These are phyloP conservation scores for Agonopterix heracliana DNA, from an alignment of 2,888 invertebrate species.

Conservation along the genomic window DNA sequence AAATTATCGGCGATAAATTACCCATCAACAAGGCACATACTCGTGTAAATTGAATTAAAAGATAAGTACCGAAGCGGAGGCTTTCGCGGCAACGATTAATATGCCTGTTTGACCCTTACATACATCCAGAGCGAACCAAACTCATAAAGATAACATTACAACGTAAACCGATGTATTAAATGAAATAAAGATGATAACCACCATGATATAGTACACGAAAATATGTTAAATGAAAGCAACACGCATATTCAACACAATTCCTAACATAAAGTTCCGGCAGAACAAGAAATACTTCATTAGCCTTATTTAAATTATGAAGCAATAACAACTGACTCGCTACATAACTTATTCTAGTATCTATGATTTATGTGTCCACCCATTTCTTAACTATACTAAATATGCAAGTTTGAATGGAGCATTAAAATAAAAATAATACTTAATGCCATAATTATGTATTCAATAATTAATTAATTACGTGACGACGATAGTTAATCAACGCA, in stretches of 20 bases:
- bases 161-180: constrained; percentile 24
- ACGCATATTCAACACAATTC: not conserved
- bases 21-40: constrained; percentile 45
- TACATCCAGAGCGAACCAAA: constrained; percentile 29
- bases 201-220: not conserved
- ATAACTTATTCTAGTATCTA: constrained; percentile 42
- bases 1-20: constrained; percentile 56
- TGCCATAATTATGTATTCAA: constrained; percentile 53
- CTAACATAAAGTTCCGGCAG: constrained; percentile 13
- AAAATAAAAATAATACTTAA: constrained; percentile 55
- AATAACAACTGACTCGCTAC: constrained; percentile 46
- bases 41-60: constrained; percentile 67
- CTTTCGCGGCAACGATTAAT: constrained; percentile 48
- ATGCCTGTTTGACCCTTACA: constrained; percentile 40
- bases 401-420: constrained; percentile 45
- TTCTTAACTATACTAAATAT: constrained; percentile 46
- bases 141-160: constrained; percentile 43
- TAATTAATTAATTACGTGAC: constrained; percentile 67
- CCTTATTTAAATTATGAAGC: constrained; percentile 60
- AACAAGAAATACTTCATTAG: constrained; percentile 50
- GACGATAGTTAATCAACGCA: constrained; percentile 59
- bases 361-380: constrained; percentile 49
- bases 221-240: not conserved
- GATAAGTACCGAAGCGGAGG: constrained; percentile 51
- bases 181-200: constrained; percentile 9